phyloP scores from a whole-genome alignment of 2,888 invertebrate genomes.

The Acanthosepion esculentum region DNA sequence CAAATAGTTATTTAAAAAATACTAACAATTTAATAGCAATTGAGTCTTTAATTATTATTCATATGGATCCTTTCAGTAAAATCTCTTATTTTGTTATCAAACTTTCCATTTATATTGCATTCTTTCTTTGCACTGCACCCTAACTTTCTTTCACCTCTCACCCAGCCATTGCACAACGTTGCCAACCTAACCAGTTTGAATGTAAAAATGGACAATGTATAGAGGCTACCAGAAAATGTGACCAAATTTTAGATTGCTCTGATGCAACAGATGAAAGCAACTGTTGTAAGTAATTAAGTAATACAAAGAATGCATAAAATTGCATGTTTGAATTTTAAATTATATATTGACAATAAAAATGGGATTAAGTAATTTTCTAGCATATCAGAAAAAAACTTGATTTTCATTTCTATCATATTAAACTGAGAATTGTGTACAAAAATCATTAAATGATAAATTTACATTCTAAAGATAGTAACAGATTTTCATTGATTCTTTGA shows the following conservation, averaged over 20 bases:
- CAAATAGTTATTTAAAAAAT: no score
- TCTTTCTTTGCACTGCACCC: neutral
- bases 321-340: no score
- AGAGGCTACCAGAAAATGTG: neutral
- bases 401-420: neutral
- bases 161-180: neutral
- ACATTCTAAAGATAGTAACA: neutral
- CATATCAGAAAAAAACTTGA: neutral
- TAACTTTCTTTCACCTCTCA: neutral
- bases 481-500: neutral
- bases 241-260: neutral
- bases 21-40: no score
- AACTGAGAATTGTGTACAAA: no score
- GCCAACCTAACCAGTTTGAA: neutral
- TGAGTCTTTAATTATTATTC: no score
- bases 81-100: no score
- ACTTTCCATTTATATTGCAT: no score
- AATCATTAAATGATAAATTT: neutral
- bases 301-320: no score
- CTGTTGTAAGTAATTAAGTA: slow-evolving; percentile 25
- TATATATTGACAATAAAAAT: no score
- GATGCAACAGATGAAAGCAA: neutral
- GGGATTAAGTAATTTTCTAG: neutral
- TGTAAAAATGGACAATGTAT: slow-evolving; percentile 33
- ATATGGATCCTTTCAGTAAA: neutral